These are phyloP conservation scores for Cyprinus carpio DNA, from an alignment of 2,113 vertebrate genomes.

Conservation along the genomic window DNA sequence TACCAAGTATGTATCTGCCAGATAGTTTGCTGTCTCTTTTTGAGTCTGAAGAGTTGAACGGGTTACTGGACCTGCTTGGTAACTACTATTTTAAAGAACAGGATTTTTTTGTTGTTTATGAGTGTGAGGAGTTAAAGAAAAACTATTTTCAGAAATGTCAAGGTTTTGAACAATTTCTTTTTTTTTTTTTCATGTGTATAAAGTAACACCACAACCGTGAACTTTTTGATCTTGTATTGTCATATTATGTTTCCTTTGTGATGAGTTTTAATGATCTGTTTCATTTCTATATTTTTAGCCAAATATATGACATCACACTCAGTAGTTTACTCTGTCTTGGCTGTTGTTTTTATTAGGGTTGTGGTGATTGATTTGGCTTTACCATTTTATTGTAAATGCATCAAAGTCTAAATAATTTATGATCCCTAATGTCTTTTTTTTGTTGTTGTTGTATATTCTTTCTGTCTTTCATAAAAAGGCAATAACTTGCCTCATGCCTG, in stretches of 20 bases:
- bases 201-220: neutral
- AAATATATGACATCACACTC: neutral
- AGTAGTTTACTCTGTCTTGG: neutral
- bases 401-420: neutral
- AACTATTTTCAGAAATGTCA: neutral
- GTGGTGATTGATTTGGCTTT: neutral
- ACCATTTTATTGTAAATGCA: neutral
- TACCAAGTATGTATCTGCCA: neutral
- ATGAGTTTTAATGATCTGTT: neutral
- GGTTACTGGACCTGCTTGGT: neutral
- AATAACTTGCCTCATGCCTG: neutral
- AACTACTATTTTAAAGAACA: neutral
- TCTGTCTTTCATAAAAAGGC: neutral
- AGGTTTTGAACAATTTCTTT: too few species aligned
- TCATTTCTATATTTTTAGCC: neutral
- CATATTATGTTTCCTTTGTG: neutral
- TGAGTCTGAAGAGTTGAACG: neutral
- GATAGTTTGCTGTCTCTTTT: neutral
- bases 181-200: neutral
- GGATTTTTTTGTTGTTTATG: neutral
- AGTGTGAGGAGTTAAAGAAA: neutral
- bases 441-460: neutral
- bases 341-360: neutral
- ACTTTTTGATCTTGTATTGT: slow-evolving; percentile 1
- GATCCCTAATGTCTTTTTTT: neutral